Evolutionary conservation across 2,113 vertebrate species (phyloP), one percentile per base, ranked within the genome.

Genomic region (Gorilla gorilla): DNA sequence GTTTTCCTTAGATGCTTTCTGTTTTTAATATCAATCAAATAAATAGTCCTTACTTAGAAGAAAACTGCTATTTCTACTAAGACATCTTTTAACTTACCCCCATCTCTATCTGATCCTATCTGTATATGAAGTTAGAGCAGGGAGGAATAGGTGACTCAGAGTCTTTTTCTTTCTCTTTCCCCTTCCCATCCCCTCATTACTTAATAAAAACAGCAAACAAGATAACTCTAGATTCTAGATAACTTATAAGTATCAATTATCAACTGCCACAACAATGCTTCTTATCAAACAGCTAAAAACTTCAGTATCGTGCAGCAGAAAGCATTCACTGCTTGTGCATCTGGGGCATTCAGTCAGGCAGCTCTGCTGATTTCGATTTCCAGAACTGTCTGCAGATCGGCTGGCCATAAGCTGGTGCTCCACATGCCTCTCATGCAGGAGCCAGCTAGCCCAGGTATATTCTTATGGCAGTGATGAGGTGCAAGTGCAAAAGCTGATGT

Each of bases 171-270:
- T 80, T n/a, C 32, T 43, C 7, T 23, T 59, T 8, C 11, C 79
- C 40, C 12, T 50, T 22, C 38, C 18, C 3, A 8, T 72, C 57
- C 30, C 6, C 23, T 2, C 8, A n/a, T 45, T 68, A 27, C 32
- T 40, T 61, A 64, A 68, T 91, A 76, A 91, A 93, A 88, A 76
- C 84, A 73, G 2, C 50, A 89, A 59, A 79, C 55, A 79, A 96
- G 43, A 83, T 14, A 92, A 73, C 12, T 79, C 55, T 32, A 80
- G 55, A n/a, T 80, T 94, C 70, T 79, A 52, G 32, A n/a, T 59
- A 73, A 66, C 16, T 35, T 90, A 11, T 9, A 85, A 38, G 76
- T 45, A 2, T 64, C 27, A 30, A 64, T 64, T 76, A 52, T 52
- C 55, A 89, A 40, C 1, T 59, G 3, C 40, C 35, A 35, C 40